A percentile compares a stretch with the other conserved stretches of the same genome.
Evolutionary conservation across 2,797 vertebrate species (phyloP).

Genomic region (Smutsia gigantea): DNA sequence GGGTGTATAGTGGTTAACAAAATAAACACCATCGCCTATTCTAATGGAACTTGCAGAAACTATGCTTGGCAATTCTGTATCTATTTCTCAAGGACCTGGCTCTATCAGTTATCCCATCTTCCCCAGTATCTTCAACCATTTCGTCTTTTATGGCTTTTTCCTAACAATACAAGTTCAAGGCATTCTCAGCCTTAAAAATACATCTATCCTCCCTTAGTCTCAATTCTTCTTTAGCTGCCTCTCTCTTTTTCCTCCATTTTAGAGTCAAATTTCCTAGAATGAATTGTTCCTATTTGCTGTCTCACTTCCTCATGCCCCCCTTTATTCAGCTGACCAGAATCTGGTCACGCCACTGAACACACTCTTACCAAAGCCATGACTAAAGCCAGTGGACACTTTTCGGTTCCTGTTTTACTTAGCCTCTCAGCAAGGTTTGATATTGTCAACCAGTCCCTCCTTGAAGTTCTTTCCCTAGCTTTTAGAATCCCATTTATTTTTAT

Average conservation of each 20-base stretch:
- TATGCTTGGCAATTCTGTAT: not conserved
- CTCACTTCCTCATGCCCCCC: not conserved
- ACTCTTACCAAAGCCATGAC: not conserved
- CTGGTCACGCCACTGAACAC: not conserved
- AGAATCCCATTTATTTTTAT: not conserved
- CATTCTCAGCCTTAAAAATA: slow-evolving; percentile 24
- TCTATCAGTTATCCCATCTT: not conserved
- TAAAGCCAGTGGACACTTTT: not conserved
- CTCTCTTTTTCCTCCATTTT: not conserved
- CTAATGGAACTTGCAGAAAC: not conserved
- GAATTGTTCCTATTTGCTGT: not conserved
- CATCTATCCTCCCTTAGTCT: not conserved
- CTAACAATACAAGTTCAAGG: slow-evolving; percentile 35
- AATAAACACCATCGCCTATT: not conserved
- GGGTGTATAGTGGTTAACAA: slow-evolving; percentile 4
- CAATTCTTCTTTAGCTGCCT: not conserved
- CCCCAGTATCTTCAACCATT: not conserved
- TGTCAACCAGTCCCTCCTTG: not conserved
- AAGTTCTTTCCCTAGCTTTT: slow-evolving; percentile 3
- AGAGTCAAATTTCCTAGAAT: slow-evolving; percentile 6
- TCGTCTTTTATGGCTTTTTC: not conserved
- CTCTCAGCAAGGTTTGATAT: not conserved
- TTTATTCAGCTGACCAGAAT: slow-evolving; percentile 13
- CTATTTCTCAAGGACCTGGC: not conserved
- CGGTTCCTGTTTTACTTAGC: slow-evolving; percentile 1